Evolutionary conservation across 2,888 invertebrate genomes (phyloP), one percentile per base, ranked within the genome.

Genomic region (Tetragnatha montana): DNA sequence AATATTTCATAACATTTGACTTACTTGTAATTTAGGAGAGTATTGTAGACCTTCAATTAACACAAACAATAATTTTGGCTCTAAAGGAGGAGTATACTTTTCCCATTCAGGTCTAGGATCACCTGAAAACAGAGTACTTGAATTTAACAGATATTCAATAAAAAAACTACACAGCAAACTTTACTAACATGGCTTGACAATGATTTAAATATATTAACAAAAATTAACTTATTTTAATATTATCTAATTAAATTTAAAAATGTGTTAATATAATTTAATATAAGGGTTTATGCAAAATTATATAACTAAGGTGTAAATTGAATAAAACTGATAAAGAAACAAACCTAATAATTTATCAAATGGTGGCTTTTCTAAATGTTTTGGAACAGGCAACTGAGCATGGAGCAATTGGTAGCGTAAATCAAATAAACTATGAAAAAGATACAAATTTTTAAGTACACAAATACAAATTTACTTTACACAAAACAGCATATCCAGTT

Each of bases 1-100:
- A 7, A 60, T 60, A 60, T 17, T 17, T 17, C 6, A 17, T 60
- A 60, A 60, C 60, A 60, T 60, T 35, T 4, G n/a, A 50, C 51
- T 73, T 88, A 91, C 91, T 81, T 89, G 87, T 19, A 91, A 78
- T 84, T 84, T 91, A 78, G 91, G 91, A 21, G 91, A 89, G 49
- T 82, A 85, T 19, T 81, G 50, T 14, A 87, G 83, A 14, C 91
- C 87, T 69, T 91, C 91, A 81, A 73, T 47, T 8, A 91, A 68
- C 73, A 91, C 87, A 89, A 91, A 91, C 7, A 91, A 50, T 8
- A 69, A 50, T 47, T 81, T 86, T 78, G 89, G 87, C 69, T 91
- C 91, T 69, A 89, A 17, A 19, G 76, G 68, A 17, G 91, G 88
- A 19, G 76, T 82, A 68, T 88, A 91, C 19, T 85, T 86, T 71